Evolutionary conservation across 2,113 vertebrate species (phyloP).

Genomic region (Ictidomys tridecemlineatus): DNA sequence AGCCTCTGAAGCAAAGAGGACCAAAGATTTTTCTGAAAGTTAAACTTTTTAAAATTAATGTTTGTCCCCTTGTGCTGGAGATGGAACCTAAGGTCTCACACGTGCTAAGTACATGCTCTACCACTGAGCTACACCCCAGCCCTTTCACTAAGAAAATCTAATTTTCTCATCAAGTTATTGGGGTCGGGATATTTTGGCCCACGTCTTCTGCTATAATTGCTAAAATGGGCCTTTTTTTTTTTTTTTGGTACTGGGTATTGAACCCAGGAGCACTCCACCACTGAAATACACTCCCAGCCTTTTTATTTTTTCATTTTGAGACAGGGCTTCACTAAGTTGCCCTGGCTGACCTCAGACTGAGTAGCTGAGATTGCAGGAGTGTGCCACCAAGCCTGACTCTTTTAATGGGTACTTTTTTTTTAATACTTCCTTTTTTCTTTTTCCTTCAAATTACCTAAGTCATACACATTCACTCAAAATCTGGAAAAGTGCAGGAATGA

Average conservation of each 20-base stretch:
- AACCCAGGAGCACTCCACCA: too few relatives aligned
- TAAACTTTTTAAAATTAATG: not conserved
- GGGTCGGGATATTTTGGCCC: not conserved
- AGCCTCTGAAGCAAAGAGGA: not conserved
- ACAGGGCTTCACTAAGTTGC: too few relatives aligned
- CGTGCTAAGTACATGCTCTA: not conserved
- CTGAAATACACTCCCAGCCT: too few relatives aligned
- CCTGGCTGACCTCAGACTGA: too few relatives aligned
- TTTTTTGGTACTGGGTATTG: too few relatives aligned
- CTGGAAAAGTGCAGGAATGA: not conserved
- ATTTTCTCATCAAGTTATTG: not conserved
- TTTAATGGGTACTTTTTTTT: not conserved
- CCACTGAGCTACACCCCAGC: not conserved
- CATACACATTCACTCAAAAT: not conserved
- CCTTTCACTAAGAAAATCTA: constrained; percentile 30
- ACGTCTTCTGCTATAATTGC: not conserved
- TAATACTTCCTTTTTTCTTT: not conserved
- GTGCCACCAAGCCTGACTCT: not conserved
- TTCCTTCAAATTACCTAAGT: not conserved
- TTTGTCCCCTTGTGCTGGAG: not conserved
- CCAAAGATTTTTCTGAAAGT: not conserved
- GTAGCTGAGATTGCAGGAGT: not conserved
- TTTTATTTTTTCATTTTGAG: too few relatives aligned
- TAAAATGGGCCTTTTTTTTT: not conserved
- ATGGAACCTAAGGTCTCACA: not conserved